These are phyloP conservation scores for Stercorarius parasiticus DNA, from an alignment of 2,113 vertebrate genomes.

Conservation along the genomic window DNA sequence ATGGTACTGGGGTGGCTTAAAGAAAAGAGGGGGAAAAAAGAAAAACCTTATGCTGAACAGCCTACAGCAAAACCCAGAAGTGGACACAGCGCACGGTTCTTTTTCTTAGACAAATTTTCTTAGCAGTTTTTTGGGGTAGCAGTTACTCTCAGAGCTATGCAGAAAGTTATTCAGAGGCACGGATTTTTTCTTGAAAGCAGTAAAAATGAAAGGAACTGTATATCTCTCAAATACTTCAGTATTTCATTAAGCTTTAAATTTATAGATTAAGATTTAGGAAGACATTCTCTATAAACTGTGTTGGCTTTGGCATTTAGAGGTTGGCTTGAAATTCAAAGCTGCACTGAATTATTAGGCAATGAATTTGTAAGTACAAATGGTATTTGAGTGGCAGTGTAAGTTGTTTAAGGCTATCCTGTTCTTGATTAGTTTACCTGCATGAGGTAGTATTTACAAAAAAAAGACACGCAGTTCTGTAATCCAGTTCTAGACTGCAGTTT, in stretches of 20 bases:
- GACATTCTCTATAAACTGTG: neutral
- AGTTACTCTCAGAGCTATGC: neutral
- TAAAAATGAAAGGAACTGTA: neutral
- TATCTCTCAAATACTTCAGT: neutral
- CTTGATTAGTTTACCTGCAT: neutral
- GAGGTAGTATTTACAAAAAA: neutral
- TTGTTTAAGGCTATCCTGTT: neutral
- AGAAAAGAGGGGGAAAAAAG: neutral
- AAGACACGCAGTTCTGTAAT: neutral
- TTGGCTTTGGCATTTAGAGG: neutral
- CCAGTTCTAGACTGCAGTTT: neutral
- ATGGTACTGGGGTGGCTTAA: neutral
- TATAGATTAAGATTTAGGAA: neutral
- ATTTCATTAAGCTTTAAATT: neutral
- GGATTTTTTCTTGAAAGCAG: neutral
- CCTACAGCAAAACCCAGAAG: neutral
- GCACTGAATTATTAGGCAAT: neutral
- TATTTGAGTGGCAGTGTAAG: neutral
- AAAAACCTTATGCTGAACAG: neutral
- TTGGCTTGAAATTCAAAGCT: neutral
- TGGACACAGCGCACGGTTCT: neutral
- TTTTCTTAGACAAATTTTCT: neutral
- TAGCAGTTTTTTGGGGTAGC: neutral
- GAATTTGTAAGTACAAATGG: neutral
- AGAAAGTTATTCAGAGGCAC: neutral